Conservation (phyloP, 1,140 invertebrate genomes). For the Linepithema humile region DNA sequence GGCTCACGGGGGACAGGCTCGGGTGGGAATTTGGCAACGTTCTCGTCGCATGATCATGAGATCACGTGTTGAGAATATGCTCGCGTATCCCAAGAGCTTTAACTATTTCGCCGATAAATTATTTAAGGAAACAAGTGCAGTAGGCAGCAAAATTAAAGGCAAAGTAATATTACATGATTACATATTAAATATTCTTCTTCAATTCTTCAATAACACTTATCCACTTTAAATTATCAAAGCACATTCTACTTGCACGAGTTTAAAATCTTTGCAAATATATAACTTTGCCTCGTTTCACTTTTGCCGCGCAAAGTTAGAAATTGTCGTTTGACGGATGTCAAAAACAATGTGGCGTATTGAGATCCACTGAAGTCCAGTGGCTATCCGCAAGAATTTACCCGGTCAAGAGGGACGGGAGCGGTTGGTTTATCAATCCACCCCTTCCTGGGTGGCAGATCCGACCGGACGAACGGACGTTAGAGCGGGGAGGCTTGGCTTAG, state of each 20-base stretch:
- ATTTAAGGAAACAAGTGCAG: background rate
- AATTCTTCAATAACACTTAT: background rate
- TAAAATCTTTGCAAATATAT: too few species aligned
- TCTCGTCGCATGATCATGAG: constrained; percentile 35
- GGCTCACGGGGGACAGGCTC: background rate
- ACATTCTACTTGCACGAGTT: background rate
- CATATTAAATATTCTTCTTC: background rate
- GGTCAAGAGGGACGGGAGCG: constrained; percentile 62
- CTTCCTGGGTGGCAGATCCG: constrained; percentile 63
- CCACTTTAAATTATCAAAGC: background rate
- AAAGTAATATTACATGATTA: background rate
- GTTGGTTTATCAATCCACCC: constrained; percentile 77
- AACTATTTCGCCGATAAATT: background rate
- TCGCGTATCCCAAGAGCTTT: constrained; percentile 18
- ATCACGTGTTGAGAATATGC: constrained; percentile 48
- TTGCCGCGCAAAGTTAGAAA: background rate
- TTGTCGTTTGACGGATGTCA: background rate
- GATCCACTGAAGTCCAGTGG: constrained; percentile 70
- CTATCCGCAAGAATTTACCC: constrained; percentile 75
- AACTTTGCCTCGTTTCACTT: background rate
- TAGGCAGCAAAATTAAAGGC: background rate
- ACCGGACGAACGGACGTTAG: constrained; percentile 67
- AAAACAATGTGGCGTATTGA: constrained; percentile 71
- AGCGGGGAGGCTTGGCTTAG: constrained; percentile 65
- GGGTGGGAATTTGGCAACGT: constrained; percentile 42